Base-by-base conservation (phyloP, 64 coral and sea anemone genomes). In the Pocillopora verrucosa region DNA sequence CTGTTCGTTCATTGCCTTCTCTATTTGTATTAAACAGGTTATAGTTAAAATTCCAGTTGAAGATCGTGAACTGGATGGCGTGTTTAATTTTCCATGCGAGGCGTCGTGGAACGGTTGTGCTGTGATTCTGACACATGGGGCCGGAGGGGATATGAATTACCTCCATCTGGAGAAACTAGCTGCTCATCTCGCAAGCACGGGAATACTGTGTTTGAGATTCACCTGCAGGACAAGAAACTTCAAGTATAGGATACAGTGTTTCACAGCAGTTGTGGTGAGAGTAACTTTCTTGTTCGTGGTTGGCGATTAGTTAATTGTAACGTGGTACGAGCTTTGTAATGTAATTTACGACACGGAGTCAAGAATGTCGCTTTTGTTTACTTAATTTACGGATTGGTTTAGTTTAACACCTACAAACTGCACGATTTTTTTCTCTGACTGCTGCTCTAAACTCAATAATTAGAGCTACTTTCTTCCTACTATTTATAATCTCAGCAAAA, bases 221-320 rank as follows among this genome's bases (percentile, higher is more conserved):
- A 99, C 97, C 45, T 93, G 94, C 60, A 95, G 90, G 58, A 99
- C 97, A 69, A 94, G 91, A 19, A 99, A 99, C 90, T 95, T 99
- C 75, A 80, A 99, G 76, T 95, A 99, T 59, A 92, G 97, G 36
- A 77, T 87, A n/a, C 67, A 89, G 86, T 99, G 97, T 41, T 99
- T 95, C 79, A 69, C 76, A 38, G 86, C 93, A 16, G 91, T 86
- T 38, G 77, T 99, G 94, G 97, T 99, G n/a, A 95, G 94, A 24
- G 67, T 26, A 7, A 11, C 19, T 11, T 70, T 70, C 67, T n/a
- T 70, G 24, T 69, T n/a, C 22, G 20, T n/a, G 67, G 25, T 70
- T 19, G 16, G 64, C 22, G 16, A 11, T 11, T 70, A 70, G 26
- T 70, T 70, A 30, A 24, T 30, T 70, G 67, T 70, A 70, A 11